Conservation (phyloP, 2,888 invertebrate species). For the Galerucella calmariensis region DNA sequence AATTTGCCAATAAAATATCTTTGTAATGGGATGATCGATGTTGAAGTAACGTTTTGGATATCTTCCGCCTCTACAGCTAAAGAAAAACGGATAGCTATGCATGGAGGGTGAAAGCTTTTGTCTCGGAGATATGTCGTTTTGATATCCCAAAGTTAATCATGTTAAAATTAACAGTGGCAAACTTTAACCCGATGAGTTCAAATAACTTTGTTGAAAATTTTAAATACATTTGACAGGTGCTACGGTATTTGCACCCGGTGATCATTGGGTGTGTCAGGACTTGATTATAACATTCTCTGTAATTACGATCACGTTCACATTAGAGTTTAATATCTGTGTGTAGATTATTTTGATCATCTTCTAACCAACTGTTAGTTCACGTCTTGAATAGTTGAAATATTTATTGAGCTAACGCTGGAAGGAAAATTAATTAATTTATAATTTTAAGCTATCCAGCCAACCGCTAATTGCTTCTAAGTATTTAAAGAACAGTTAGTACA, state of each 20-base stretch:
- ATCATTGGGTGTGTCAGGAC: not conserved
- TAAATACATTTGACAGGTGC: slow-evolving; percentile 45
- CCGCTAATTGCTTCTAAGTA: not conserved
- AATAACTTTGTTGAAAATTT: slow-evolving; percentile 43
- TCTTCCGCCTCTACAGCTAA: not conserved
- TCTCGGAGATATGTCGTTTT: slow-evolving; percentile 25
- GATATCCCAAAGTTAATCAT: slow-evolving; percentile 26
- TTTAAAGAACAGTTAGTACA: not conserved
- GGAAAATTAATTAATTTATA: not conserved
- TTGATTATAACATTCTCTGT: slow-evolving; percentile 17
- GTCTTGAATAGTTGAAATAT: not conserved
- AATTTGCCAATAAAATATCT: not conserved
- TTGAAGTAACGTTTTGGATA: not conserved
- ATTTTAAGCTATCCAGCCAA: not conserved
- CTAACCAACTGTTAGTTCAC: not conserved
- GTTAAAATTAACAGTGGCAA: slow-evolving; percentile 44
- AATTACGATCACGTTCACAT: not conserved
- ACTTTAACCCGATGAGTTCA: slow-evolving; percentile 45
- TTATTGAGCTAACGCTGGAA: not conserved
- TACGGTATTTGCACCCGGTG: slow-evolving; percentile 18
- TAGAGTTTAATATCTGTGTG: not conserved
- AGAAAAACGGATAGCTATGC: not conserved
- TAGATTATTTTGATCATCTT: not conserved
- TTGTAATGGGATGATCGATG: not conserved
- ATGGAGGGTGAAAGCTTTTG: slow-evolving; percentile 19